Conservation (phyloP, 2,113 vertebrate genomes). For the Suncus etruscus region DNA sequence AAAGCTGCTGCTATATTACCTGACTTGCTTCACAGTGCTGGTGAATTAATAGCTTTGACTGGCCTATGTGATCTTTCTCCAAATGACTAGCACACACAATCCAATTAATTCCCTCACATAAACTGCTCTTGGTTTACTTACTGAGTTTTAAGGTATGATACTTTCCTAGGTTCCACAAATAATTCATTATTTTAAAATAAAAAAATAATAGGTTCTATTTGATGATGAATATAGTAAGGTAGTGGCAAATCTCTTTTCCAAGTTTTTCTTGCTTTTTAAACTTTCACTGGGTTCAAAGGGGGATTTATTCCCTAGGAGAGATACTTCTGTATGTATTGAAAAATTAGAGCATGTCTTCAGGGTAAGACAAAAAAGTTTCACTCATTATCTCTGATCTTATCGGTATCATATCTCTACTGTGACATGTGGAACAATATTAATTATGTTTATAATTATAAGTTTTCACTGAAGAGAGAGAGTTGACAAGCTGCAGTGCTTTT, state of each 20-base stretch:
- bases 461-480: slow-evolving; percentile 57
- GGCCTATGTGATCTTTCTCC: background rate
- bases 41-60: background rate
- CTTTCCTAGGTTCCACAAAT: slow-evolving; percentile 37
- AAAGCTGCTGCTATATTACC: background rate
- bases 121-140: background rate
- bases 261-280: slow-evolving; percentile 14
- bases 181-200: slow-evolving; percentile 13
- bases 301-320: slow-evolving; percentile 8
- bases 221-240: slow-evolving; percentile 11
- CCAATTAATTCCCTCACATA: background rate
- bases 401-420: slow-evolving; percentile 48
- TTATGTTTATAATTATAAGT: slow-evolving; percentile 35
- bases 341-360: slow-evolving; percentile 48
- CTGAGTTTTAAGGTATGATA: background rate
- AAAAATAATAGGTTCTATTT: background rate
- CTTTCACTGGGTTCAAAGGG: slow-evolving; percentile 27
- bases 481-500: slow-evolving; percentile 56
- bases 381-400: slow-evolving; percentile 50
- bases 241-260: background rate
- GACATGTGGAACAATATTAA: slow-evolving; percentile 58
- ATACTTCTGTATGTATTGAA: background rate
- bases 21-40: background rate
- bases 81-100: background rate
- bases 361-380: background rate